A percentile compares a stretch with the other conserved stretches of the same genome.
Conservation (phyloP, 1,140 invertebrate species). For the Drosophila punjabiensis region DNA sequence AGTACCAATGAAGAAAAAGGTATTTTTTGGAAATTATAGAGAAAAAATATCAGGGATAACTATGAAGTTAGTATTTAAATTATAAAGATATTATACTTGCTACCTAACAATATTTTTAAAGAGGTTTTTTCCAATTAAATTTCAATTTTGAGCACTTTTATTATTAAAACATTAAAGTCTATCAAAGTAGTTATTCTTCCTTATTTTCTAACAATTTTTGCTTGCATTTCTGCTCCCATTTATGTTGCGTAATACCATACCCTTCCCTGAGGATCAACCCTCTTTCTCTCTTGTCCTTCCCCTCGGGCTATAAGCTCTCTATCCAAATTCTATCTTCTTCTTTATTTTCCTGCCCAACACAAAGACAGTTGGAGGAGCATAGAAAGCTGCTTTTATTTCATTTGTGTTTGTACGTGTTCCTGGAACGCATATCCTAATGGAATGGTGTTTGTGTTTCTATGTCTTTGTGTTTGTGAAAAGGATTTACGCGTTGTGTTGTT, state of each 20-base stretch:
- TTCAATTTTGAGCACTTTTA: background rate
- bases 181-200: background rate
- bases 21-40: background rate
- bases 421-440: conserved; percentile 51
- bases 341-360: conserved; percentile 53
- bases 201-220: background rate
- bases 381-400: conserved; percentile 65
- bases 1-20: background rate
- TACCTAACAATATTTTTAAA: background rate
- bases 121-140: background rate
- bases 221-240: conserved; percentile 8
- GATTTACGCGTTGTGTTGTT: conserved; percentile 71
- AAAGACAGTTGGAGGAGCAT: conserved; percentile 29
- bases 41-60: background rate
- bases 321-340: conserved; percentile 34
- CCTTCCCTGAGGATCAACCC: conserved; percentile 22
- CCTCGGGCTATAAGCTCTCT: conserved; percentile 11
- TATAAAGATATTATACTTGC: background rate
- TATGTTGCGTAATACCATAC: conserved; percentile 50
- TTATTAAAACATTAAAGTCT: background rate
- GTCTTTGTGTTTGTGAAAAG: conserved; percentile 67
- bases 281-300: conserved; percentile 22
- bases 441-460: background rate
- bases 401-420: conserved; percentile 64
- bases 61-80: background rate